A percentile compares a stretch with the other conserved stretches of the same genome.
Evolutionary conservation across 2,113 vertebrate genomes (phyloP).

Genomic region (Microcebus murinus): DNA sequence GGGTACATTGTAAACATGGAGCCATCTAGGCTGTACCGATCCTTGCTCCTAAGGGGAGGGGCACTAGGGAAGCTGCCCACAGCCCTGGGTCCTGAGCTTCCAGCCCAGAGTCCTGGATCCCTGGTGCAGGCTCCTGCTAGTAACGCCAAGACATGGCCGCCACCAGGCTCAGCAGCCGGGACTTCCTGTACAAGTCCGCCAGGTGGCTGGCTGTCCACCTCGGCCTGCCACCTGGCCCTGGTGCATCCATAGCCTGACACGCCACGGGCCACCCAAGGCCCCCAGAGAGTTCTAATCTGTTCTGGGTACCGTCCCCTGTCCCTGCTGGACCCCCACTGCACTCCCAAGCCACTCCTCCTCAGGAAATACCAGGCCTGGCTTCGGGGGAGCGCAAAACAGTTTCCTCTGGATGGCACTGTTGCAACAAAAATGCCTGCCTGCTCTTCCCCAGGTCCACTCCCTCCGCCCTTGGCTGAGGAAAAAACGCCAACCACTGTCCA

Average conservation of each 20-base stretch:
- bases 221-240: no score
- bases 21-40: no score
- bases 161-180: neutral
- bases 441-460: neutral
- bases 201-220: neutral
- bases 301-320: neutral
- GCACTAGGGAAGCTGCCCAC: no score
- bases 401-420: neutral
- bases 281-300: neutral
- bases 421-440: neutral
- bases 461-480: neutral
- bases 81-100: no score
- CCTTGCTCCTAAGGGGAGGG: no score
- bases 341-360: no score
- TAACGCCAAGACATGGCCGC: neutral
- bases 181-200: no score
- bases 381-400: fast-evolving
- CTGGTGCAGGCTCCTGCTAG: neutral
- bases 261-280: fast-evolving
- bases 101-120: neutral
- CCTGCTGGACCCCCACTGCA: no score
- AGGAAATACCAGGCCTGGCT: no score
- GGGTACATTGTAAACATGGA: no score
- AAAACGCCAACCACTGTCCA: neutral
- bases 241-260: fast-evolving